phyloP scores from a whole-genome alignment of 2,113 vertebrate species.

The Pangasianodon hypophthalmus region DNA sequence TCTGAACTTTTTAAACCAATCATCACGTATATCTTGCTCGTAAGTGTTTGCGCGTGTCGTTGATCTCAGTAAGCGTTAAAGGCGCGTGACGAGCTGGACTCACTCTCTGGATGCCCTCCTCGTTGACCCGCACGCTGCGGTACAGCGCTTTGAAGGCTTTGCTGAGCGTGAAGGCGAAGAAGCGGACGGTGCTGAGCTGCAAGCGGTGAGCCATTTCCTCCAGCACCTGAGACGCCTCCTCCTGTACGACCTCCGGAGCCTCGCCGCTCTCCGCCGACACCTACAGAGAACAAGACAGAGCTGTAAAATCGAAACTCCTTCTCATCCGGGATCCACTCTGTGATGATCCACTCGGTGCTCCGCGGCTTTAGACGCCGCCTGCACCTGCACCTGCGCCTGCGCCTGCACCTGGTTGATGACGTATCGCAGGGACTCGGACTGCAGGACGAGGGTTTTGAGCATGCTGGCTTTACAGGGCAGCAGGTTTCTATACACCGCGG shows the following conservation, averaged over 20 bases:
- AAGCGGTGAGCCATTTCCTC: constrained; percentile 94
- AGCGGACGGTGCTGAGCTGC: constrained; percentile 84
- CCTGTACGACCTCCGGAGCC: constrained; percentile 74
- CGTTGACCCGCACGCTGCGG: constrained; percentile 88
- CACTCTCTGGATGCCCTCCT: constrained; percentile 96
- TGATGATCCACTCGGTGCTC: no score
- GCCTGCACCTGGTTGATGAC: constrained; percentile 83
- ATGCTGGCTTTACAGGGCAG: constrained; percentile 77
- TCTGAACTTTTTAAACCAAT: no score
- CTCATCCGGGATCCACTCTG: no score
- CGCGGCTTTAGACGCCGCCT: background rate
- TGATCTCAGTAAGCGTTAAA: background rate
- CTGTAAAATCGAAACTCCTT: no score
- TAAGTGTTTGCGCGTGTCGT: no score
- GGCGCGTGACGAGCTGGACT: constrained; percentile 57
- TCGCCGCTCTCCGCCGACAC: constrained; percentile 81
- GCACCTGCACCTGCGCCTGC: constrained; percentile 67
- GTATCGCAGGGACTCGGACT: constrained; percentile 84
- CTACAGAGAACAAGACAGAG: constrained; percentile 62
- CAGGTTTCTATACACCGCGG: constrained; percentile 84
- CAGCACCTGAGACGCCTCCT: constrained; percentile 85
- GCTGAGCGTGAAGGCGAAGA: constrained; percentile 88
- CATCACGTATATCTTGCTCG: no score
- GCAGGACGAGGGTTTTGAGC: constrained; percentile 84
- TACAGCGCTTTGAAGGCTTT: constrained; percentile 94